phyloP scores from a whole-genome alignment of 2,888 invertebrate genomes.

The Mimachlamys varia region DNA sequence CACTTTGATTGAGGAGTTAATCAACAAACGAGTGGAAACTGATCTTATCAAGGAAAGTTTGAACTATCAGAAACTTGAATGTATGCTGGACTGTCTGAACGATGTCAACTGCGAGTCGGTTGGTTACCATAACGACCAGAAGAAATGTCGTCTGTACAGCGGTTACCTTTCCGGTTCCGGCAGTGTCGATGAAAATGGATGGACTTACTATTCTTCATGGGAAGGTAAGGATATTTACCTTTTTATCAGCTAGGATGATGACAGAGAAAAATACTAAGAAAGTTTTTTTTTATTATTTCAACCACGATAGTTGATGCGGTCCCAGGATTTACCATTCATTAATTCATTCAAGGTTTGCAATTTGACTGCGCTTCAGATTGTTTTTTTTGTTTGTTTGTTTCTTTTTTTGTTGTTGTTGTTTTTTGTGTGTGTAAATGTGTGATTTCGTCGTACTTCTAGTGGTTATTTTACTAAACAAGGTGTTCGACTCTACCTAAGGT shows the following conservation, averaged over 20 bases:
- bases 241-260: background rate
- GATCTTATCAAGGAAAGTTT: background rate
- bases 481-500: too few relatives aligned
- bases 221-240: background rate
- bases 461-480: too few relatives aligned
- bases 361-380: too few relatives aligned
- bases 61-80: background rate
- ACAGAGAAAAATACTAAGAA: background rate
- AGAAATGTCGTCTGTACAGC: background rate
- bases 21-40: background rate
- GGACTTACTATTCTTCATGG: background rate
- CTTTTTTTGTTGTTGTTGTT: too few relatives aligned
- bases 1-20: background rate
- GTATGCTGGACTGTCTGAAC: background rate
- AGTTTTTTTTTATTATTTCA: too few relatives aligned
- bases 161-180: background rate
- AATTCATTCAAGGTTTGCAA: too few relatives aligned
- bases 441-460: too few relatives aligned
- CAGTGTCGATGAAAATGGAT: background rate
- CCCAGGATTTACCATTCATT: too few relatives aligned
- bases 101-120: background rate
- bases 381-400: too few relatives aligned
- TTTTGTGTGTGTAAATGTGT: too few relatives aligned
- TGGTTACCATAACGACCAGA: background rate
- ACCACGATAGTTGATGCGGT: too few relatives aligned